phyloP scores from a whole-genome alignment of 2,888 invertebrate genomes.

The Drosophila paramelanica region DNA sequence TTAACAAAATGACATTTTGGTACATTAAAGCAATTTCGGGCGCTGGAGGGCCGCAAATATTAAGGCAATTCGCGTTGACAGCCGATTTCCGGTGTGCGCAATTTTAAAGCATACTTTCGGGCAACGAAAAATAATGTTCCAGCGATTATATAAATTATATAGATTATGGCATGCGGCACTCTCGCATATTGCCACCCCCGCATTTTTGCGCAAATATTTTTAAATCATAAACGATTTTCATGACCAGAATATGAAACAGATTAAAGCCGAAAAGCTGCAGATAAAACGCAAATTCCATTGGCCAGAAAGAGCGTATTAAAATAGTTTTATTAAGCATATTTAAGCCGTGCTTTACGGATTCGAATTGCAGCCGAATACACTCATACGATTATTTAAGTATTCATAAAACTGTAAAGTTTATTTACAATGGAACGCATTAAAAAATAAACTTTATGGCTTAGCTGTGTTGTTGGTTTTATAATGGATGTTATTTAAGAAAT shows the following conservation, averaged over 20 bases:
- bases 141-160: slow-evolving; percentile 54
- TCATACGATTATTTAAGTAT: slow-evolving; percentile 14
- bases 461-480: too few relatives aligned
- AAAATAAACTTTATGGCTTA: neutral
- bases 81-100: slow-evolving; percentile 38
- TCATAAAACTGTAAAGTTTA: too few relatives aligned
- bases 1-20: slow-evolving; percentile 21
- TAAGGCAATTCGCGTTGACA: slow-evolving; percentile 29
- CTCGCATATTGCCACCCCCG: neutral
- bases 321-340: slow-evolving; percentile 35
- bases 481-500: neutral
- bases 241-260: slow-evolving; percentile 3
- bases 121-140: slow-evolving; percentile 39
- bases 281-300: slow-evolving; percentile 27
- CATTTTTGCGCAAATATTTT: slow-evolving; percentile 1
- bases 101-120: slow-evolving; percentile 53
- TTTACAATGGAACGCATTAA: neutral
- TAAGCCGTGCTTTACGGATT: slow-evolving; percentile 11
- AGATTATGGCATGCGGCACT: slow-evolving; percentile 37
- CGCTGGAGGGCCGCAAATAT: slow-evolving; percentile 1
- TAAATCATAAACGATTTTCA: slow-evolving; percentile 19
- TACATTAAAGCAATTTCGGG: neutral
- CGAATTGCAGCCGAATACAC: neutral
- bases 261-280: slow-evolving; percentile 17
- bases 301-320: slow-evolving; percentile 12